Evolutionary conservation across 2,113 vertebrate genomes (phyloP).

Genomic region (Zapornia atra): DNA sequence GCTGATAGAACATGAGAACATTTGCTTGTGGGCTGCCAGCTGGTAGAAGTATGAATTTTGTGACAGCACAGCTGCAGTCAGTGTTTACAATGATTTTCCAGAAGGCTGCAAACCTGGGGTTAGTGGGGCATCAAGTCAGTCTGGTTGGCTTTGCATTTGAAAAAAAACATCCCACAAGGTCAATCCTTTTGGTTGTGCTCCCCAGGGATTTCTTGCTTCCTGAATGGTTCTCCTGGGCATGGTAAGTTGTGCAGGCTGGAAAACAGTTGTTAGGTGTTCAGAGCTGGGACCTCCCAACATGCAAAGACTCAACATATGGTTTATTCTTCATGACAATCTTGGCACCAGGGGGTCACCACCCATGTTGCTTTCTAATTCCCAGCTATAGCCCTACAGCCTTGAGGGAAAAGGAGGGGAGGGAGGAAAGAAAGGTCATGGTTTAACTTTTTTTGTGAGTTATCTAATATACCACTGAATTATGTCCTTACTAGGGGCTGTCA

Average conservation of each 20-base stretch:
- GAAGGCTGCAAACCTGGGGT: not conserved
- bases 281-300: slow-evolving; percentile 54
- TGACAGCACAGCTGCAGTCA: not conserved
- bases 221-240: slow-evolving; percentile 12
- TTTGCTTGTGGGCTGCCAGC: not conserved
- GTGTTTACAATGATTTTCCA: not conserved
- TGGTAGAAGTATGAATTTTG: not conserved
- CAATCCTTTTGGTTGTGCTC: not conserved
- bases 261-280: slow-evolving; percentile 49
- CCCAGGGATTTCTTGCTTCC: not conserved
- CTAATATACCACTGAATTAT: slow-evolving; percentile 15
- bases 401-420: not conserved
- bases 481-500: slow-evolving; percentile 17
- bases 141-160: not conserved
- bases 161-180: not conserved
- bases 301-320: slow-evolving; percentile 54
- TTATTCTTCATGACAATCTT: slow-evolving; percentile 52
- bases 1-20: not conserved
- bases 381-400: not conserved
- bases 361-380: slow-evolving; percentile 42
- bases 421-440: slow-evolving; percentile 16
- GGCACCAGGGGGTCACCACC: slow-evolving; percentile 44
- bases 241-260: slow-evolving; percentile 12
- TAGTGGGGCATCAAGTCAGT: not conserved
- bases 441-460: not conserved